These are phyloP conservation scores for Scylla paramamosain DNA, from an alignment of 1,140 invertebrate genomes.

Conservation along the genomic window DNA sequence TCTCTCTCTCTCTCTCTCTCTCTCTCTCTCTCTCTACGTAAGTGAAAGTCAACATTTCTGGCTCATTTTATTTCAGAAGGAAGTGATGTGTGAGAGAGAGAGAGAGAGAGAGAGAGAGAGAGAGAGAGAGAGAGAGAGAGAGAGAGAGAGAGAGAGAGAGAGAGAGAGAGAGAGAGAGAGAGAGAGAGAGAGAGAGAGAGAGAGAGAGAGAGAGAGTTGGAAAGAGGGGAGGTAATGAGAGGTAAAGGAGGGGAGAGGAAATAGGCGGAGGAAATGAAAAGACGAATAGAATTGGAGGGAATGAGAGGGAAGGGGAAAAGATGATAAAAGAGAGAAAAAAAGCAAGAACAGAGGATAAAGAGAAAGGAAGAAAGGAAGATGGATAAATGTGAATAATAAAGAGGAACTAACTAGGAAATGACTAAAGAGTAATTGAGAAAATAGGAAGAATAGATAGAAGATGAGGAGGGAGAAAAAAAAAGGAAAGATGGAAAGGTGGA, in stretches of 20 bases:
- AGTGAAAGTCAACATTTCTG: too few species aligned
- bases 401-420: too few species aligned
- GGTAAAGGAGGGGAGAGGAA: not conserved
- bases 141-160: not conserved
- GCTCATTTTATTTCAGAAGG: too few species aligned
- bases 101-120: not conserved
- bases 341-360: not conserved
- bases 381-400: too few species aligned
- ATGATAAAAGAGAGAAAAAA: not conserved
- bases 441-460: too few species aligned
- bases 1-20: too few species aligned
- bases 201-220: not conserved
- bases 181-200: not conserved
- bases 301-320: not conserved
- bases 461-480: too few species aligned
- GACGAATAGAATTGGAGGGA: not conserved
- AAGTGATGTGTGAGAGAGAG: not conserved
- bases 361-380: not conserved
- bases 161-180: not conserved
- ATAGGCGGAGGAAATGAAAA: not conserved
- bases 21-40: too few species aligned
- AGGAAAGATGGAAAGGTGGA: too few species aligned
- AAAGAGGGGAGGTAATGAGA: not conserved
- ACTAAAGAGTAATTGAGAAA: too few species aligned
- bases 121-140: not conserved